Evolutionary conservation across 2,797 vertebrate species (phyloP), one percentile per base, ranked within the genome.

Genomic region (Nothura maculosa): DNA sequence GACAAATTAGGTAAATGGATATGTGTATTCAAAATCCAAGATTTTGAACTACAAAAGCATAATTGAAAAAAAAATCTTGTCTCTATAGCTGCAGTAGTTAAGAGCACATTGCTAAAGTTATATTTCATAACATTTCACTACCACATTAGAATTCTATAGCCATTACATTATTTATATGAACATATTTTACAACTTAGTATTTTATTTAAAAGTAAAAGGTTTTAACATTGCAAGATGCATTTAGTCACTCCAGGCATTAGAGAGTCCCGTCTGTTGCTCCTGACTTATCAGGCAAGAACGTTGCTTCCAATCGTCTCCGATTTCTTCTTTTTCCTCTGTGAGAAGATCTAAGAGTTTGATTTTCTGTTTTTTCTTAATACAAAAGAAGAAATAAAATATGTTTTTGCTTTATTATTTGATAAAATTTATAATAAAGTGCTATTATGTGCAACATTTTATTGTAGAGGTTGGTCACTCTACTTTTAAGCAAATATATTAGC

Each of bases 291-390:
- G 60, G 73, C 34, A 73, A 66, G 72, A 94, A 81, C 0, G 5
- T n/a, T 89, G 58, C 62, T 94, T 96, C 89, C 87, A 83, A 42
- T 30, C 58, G 83, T 85, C 93, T 96, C 92, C 85, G 85, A 76
- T 96, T 95, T 87, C 79, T 38, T 86, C 91, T 86, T 89, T 96
- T 79, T 48, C 76, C 78, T 25, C 76, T 92, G 79, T 90, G 66
- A 83, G 87, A 66, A 78, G 89, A 89, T 93, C 96, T 98, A 98
- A 66, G 98, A 96, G 91, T 98, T 98, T 70, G 97, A 97, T 95
- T 98, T 98, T 94, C 98, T 98, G 94, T 96, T 97, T 98, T 98
- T 98, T 92, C 98, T 98, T 96, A 52, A 96, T 32, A 67, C 6
- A 94, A 94, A 96, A 87, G 74, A 96, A 94, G 69, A 92, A 79